Percentiles rank a stretch among this genome's conserved stretches.
Conservation (phyloP, 1,140 invertebrate species). For the Nebria ingens region DNA sequence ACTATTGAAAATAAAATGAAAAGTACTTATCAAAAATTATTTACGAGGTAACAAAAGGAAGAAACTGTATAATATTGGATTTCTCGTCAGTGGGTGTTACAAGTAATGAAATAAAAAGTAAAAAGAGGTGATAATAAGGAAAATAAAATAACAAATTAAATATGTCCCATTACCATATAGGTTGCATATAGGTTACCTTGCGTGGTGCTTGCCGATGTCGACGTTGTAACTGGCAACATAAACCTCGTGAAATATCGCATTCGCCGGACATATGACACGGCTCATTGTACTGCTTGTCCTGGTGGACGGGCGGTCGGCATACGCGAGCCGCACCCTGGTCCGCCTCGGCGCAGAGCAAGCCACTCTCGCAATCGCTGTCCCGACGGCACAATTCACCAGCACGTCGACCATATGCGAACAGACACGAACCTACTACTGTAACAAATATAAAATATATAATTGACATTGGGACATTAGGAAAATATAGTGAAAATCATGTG, state of each 20-base stretch:
- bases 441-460: too few species aligned
- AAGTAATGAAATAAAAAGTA: too few species aligned
- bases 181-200: constrained; percentile 51
- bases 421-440: constrained; percentile 57
- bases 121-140: too few species aligned
- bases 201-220: constrained; percentile 72
- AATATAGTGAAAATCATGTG: too few species aligned
- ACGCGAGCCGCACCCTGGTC: constrained; percentile 42
- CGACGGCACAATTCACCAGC: constrained; percentile 61
- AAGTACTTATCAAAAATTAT: too few species aligned
- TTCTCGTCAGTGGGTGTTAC: too few species aligned
- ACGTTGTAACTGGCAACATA: constrained; percentile 79
- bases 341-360: constrained; percentile 54
- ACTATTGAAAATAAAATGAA: too few species aligned
- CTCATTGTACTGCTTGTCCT: constrained; percentile 75
- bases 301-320: constrained; percentile 63
- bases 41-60: too few species aligned
- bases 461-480: too few species aligned
- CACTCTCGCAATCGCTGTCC: constrained; percentile 64
- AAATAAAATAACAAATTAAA: too few species aligned
- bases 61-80: too few species aligned
- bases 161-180: too few species aligned
- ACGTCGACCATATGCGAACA: constrained; percentile 60
- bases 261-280: constrained; percentile 73
- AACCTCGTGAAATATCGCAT: constrained; percentile 71